Percentiles rank a stretch among this genome's conserved stretches.
phyloP scores from a whole-genome alignment of 2,888 invertebrate species.

The Erebia epiphron region DNA sequence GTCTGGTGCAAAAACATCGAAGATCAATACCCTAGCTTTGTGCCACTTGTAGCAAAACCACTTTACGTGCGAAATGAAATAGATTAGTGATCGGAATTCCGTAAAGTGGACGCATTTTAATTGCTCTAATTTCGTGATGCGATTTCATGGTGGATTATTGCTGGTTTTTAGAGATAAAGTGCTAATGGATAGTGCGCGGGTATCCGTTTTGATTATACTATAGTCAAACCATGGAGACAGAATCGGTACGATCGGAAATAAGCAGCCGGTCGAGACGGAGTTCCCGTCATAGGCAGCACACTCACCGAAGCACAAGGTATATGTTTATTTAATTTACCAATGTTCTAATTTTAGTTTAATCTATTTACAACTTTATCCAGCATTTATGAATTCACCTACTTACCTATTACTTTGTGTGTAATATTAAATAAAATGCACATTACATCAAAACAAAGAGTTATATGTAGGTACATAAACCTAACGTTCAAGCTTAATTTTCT shows the following conservation, averaged over 20 bases:
- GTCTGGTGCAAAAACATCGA: slow-evolving; percentile 28
- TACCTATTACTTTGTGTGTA: too few species aligned
- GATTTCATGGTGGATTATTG: slow-evolving; percentile 61
- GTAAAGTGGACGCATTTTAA: slow-evolving; percentile 70
- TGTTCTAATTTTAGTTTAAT: slow-evolving; percentile 1
- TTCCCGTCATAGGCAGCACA: slow-evolving; percentile 84
- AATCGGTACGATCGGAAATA: slow-evolving; percentile 96
- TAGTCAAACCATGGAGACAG: slow-evolving; percentile 90
- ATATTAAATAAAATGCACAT: too few species aligned
- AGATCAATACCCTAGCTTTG: slow-evolving; percentile 14
- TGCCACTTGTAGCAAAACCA: slow-evolving; percentile 30
- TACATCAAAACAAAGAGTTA: too few species aligned
- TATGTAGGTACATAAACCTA: too few species aligned
- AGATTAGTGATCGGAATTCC: slow-evolving; percentile 48
- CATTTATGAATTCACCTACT: not conserved
- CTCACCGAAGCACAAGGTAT: slow-evolving; percentile 87
- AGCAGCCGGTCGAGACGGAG: slow-evolving; percentile 91
- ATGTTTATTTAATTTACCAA: slow-evolving; percentile 24
- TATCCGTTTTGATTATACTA: slow-evolving; percentile 46
- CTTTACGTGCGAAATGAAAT: slow-evolving; percentile 44
- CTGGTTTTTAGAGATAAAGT: slow-evolving; percentile 54
- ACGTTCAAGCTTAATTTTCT: too few species aligned
- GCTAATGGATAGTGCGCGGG: slow-evolving; percentile 64
- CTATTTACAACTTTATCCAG: not conserved
- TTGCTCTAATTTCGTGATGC: slow-evolving; percentile 64